A percentile compares a stretch with the other conserved stretches of the same genome.
Conservation (phyloP, 2,113 vertebrate species). For the Elachura formosa region DNA sequence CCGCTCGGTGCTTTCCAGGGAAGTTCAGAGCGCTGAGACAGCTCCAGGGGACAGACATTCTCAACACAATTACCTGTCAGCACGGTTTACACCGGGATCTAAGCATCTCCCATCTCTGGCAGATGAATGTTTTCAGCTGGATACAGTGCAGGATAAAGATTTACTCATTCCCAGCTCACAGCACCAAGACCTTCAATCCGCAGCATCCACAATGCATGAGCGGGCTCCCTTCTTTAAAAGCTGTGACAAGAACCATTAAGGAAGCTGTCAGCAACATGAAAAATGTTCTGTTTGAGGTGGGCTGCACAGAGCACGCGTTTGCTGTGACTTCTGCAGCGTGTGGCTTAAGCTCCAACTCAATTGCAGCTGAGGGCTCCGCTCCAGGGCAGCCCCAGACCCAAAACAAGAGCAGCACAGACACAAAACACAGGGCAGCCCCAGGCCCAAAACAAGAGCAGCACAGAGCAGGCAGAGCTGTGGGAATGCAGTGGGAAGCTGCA, state of each 20-base stretch:
- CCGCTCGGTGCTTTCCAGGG: background rate
- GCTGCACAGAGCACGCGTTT: background rate
- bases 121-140: background rate
- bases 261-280: background rate
- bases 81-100: background rate
- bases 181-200: background rate
- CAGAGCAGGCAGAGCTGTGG: background rate
- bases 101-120: background rate
- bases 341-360: background rate
- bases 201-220: background rate
- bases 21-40: rapidly evolving
- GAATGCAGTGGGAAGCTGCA: background rate
- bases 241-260: background rate
- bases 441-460: background rate
- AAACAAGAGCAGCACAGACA: background rate
- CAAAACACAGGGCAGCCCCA: background rate
- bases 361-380: background rate
- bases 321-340: background rate
- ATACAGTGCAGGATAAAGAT: background rate
- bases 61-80: background rate
- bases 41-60: background rate
- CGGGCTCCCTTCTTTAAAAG: background rate
- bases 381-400: background rate
- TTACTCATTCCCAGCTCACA: background rate
- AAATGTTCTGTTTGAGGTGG: background rate